Percentiles rank a stretch among this genome's conserved stretches.
Conservation (phyloP, 2,888 invertebrate species). For the Muscina levida region DNA sequence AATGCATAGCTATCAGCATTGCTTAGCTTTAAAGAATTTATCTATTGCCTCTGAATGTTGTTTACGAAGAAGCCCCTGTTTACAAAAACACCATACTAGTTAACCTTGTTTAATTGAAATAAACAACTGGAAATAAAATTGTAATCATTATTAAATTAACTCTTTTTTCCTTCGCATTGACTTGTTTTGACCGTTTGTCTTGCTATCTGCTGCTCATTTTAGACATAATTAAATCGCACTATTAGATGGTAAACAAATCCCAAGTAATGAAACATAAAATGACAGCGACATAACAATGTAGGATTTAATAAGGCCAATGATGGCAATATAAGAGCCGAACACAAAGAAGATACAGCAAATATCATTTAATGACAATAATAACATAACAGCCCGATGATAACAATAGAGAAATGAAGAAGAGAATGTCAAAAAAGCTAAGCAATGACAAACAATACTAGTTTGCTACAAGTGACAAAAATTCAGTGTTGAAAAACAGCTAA, state of each 20-base stretch:
- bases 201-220: slow-evolving; percentile 31
- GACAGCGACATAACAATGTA: neutral
- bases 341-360: no score
- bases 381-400: no score
- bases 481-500: slow-evolving; percentile 66
- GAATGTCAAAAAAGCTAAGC: slow-evolving; percentile 47
- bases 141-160: slow-evolving; percentile 19
- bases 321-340: neutral
- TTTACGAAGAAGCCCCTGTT: no score
- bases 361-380: no score
- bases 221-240: slow-evolving; percentile 38
- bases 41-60: no score
- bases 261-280: slow-evolving; percentile 24
- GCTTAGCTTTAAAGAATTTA: no score
- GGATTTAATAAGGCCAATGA: neutral
- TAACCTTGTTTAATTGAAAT: no score
- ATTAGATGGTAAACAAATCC: slow-evolving; percentile 29
- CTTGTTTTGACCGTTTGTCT: slow-evolving; percentile 33
- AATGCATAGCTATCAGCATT: no score
- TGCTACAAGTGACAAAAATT: slow-evolving; percentile 72
- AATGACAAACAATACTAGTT: slow-evolving; percentile 10
- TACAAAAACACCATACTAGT: no score
- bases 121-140: neutral
- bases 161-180: slow-evolving; percentile 25
- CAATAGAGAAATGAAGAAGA: neutral